phyloP scores from a whole-genome alignment of 1,140 invertebrate species.

The Adoxophyes honmai region DNA sequence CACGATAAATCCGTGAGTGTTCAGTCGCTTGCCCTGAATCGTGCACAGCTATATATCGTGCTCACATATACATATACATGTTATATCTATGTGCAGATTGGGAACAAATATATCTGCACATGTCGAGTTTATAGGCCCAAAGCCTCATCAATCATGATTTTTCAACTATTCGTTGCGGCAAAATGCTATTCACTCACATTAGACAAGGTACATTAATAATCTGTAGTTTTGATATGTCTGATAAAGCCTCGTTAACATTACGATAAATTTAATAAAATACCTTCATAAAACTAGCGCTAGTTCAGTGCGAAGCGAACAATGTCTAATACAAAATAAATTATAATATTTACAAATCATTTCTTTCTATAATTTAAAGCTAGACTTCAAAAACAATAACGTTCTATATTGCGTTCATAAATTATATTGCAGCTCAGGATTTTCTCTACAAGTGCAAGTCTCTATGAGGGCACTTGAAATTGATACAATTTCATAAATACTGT shows the following conservation, averaged over 20 bases:
- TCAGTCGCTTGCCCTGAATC: neutral
- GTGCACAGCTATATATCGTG: constrained; percentile 10
- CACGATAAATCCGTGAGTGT: neutral
- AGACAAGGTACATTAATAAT: too few species aligned
- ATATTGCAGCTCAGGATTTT: neutral
- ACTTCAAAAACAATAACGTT: constrained; percentile 3
- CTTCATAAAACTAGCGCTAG: constrained; percentile 1
- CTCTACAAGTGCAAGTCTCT: neutral
- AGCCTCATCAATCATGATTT: neutral
- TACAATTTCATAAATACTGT: constrained; percentile 13
- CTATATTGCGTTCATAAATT: constrained; percentile 9
- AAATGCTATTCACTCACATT: neutral
- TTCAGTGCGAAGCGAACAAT: neutral
- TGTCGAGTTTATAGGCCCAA: neutral
- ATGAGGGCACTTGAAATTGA: constrained; percentile 11
- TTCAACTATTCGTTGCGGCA: neutral
- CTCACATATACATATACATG: neutral
- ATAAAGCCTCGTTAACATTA: neutral
- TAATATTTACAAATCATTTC: constrained; percentile 6
- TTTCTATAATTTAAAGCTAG: neutral
- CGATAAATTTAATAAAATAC: neutral
- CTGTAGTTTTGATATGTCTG: too few species aligned
- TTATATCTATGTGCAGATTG: neutral
- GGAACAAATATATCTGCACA: constrained; percentile 15
- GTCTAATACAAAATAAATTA: neutral